phyloP scores from a whole-genome alignment of 2,888 invertebrate genomes.

The Amblyteles armatorius region DNA sequence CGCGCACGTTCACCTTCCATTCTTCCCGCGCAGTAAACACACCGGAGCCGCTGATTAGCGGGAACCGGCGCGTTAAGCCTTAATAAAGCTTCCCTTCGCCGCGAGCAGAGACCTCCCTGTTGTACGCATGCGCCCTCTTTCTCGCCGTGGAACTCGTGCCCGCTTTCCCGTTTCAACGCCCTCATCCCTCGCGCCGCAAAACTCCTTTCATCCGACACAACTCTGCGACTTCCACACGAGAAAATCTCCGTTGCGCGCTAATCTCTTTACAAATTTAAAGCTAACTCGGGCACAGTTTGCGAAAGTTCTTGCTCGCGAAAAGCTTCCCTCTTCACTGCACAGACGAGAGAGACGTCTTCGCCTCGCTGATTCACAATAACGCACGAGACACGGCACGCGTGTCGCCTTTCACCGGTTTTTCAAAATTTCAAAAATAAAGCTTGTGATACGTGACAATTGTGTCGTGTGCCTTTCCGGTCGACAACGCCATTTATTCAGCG shows the following conservation, averaged over 20 bases:
- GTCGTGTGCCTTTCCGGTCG: not conserved
- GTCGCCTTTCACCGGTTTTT: not conserved
- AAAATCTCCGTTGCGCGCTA: constrained; percentile 40
- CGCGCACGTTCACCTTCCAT: not conserved
- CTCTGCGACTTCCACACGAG: constrained; percentile 33
- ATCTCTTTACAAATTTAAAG: constrained; percentile 56
- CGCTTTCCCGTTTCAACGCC: not conserved
- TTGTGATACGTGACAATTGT: not conserved
- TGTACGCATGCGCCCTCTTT: constrained; percentile 8
- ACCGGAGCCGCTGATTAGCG: constrained; percentile 45
- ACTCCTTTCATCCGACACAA: constrained; percentile 15
- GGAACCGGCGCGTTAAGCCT: constrained; percentile 31
- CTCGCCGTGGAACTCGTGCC: not conserved
- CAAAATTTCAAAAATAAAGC: not conserved
- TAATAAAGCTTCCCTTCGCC: constrained; percentile 42
- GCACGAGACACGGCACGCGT: not conserved
- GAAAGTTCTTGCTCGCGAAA: constrained; percentile 11
- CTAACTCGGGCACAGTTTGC: constrained; percentile 28
- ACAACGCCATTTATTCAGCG: no score
- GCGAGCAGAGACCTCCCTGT: not conserved
- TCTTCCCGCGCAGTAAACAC: constrained; percentile 17
- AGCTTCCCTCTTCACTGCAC: constrained; percentile 7
- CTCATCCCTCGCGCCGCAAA: not conserved
- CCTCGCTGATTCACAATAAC: constrained; percentile 7
- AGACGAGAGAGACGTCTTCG: not conserved